These are phyloP conservation scores for Astyanax mexicanus DNA, from an alignment of 2,797 vertebrate species.

Conservation along the genomic window DNA sequence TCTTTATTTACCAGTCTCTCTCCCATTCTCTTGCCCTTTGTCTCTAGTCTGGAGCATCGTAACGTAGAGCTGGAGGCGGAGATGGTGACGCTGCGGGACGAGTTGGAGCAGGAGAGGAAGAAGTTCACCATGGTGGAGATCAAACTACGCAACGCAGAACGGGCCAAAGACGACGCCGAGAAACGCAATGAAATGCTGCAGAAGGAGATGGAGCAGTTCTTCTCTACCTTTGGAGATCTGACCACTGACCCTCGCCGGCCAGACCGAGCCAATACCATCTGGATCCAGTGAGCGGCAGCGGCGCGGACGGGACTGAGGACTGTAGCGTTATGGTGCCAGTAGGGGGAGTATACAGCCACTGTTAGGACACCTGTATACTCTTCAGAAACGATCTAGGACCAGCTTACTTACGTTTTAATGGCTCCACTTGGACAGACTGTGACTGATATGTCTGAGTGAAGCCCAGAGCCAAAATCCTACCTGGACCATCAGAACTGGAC, in stretches of 20 bases:
- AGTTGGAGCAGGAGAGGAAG: slow-evolving; percentile 97
- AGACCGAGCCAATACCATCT: slow-evolving; percentile 92
- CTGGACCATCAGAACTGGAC: slow-evolving; percentile 48
- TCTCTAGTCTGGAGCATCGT: slow-evolving; percentile 89
- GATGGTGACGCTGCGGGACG: slow-evolving; percentile 91
- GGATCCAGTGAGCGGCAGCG: slow-evolving; percentile 86
- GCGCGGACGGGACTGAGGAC: background rate
- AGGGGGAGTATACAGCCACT: background rate
- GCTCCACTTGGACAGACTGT: background rate
- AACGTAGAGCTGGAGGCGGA: slow-evolving; percentile 93
- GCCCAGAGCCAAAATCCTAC: slow-evolving; percentile 40
- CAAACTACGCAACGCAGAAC: slow-evolving; percentile 96
- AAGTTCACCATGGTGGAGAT: slow-evolving; percentile 99
- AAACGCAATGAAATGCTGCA: slow-evolving; percentile 96
- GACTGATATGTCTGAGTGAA: slow-evolving; percentile 1
- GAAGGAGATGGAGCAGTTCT: slow-evolving; percentile 99
- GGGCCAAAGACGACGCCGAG: slow-evolving; percentile 96
- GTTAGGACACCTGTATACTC: background rate
- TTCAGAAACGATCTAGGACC: slow-evolving; percentile 13
- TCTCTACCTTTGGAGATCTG: slow-evolving; percentile 96
- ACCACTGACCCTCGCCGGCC: slow-evolving; percentile 87
- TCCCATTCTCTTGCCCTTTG: background rate
- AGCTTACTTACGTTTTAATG: slow-evolving; percentile 12
- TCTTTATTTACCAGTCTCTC: background rate
- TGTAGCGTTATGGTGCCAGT: background rate